Evolutionary conservation across 2,888 invertebrate species (phyloP).

Genomic region (Steromphala cineraria): DNA sequence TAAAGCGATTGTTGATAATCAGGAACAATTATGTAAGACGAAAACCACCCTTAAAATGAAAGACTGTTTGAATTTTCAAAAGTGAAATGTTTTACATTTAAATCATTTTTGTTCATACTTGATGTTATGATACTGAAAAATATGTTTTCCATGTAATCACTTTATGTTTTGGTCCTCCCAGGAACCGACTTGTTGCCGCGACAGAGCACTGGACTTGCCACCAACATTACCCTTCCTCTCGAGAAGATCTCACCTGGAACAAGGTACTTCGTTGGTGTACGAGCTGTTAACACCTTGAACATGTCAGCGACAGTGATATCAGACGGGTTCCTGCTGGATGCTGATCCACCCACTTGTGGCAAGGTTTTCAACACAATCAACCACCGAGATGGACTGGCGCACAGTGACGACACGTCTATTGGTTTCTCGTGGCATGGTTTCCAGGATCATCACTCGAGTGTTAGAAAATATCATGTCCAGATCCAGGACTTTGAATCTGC

Average conservation of each 20-base stretch:
- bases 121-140: neutral
- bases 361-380: conserved; percentile 3
- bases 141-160: neutral
- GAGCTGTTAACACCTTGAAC: conserved; percentile 33
- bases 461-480: neutral
- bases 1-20: too few relatives aligned
- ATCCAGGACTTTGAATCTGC: neutral
- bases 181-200: conserved; percentile 34
- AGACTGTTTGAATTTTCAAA: too few relatives aligned
- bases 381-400: neutral
- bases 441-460: conserved; percentile 9
- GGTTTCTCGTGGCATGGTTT: conserved; percentile 19
- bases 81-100: too few relatives aligned
- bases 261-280: conserved; percentile 39
- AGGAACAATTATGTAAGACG: too few relatives aligned
- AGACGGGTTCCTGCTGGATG: conserved; percentile 15
- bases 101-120: too few relatives aligned
- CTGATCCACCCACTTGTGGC: neutral
- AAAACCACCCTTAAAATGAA: too few relatives aligned
- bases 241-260: conserved; percentile 37
- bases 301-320: neutral
- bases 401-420: neutral
- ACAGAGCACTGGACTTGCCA: conserved; percentile 23
- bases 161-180: conserved; percentile 15
- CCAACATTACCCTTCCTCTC: conserved; percentile 26